These are phyloP conservation scores for Eulacestoma nigropectus DNA, from an alignment of 2,113 vertebrate species.

Conservation along the genomic window DNA sequence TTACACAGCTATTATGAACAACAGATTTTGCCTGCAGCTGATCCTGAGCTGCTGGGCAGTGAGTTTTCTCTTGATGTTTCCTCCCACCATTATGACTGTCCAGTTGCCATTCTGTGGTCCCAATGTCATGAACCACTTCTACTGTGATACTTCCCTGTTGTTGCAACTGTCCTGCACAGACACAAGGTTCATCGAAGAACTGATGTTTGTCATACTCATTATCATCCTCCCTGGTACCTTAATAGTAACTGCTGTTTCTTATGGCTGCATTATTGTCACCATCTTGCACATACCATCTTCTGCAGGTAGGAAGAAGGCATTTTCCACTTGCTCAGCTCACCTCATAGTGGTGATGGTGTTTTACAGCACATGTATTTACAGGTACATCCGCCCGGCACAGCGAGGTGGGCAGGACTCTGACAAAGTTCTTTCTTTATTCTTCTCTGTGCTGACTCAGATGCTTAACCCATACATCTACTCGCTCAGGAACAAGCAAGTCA, in stretches of 20 bases:
- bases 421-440: slow-evolving; percentile 54
- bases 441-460: slow-evolving; percentile 38
- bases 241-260: not conserved
- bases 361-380: slow-evolving; percentile 50
- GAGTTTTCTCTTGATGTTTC: not conserved
- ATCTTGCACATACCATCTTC: slow-evolving; percentile 20
- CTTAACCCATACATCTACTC: slow-evolving; percentile 38
- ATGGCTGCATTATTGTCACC: slow-evolving; percentile 5
- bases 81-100: not conserved
- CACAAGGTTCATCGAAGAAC: not conserved
- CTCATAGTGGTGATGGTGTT: slow-evolving; percentile 23
- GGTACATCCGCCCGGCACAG: slow-evolving; percentile 11
- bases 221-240: not conserved
- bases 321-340: slow-evolving; percentile 60
- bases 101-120: slow-evolving; percentile 15
- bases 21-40: not conserved
- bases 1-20: slow-evolving; percentile 1
- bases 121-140: slow-evolving; percentile 33
- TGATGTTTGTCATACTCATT: not conserved
- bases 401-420: not conserved
- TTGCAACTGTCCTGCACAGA: not conserved
- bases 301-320: slow-evolving; percentile 13
- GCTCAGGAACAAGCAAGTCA: not conserved
- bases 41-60: not conserved
- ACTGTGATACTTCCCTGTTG: not conserved